Conservation (phyloP, 2,113 vertebrate genomes). For the Halcyon malimbica region DNA sequence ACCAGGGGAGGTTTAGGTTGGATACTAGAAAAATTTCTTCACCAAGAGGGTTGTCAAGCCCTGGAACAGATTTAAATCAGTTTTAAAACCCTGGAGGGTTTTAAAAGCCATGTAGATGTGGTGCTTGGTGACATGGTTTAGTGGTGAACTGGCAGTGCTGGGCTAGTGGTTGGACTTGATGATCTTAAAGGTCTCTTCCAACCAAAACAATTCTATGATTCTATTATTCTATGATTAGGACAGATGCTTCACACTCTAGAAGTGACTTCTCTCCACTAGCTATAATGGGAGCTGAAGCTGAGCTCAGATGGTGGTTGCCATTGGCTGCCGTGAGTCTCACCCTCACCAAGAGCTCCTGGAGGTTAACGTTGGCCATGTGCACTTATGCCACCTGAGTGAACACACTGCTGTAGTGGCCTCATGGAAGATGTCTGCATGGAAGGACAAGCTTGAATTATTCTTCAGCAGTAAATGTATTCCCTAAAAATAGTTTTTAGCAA, state of each 20-base stretch:
- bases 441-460: neutral
- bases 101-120: neutral
- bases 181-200: neutral
- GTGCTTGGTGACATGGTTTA: neutral
- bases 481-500: slow-evolving; percentile 8
- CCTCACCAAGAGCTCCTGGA: neutral
- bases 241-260: neutral
- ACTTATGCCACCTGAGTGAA: neutral
- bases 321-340: neutral
- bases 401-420: accelerated
- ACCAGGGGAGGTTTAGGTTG: neutral
- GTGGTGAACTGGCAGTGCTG: neutral
- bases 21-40: neutral
- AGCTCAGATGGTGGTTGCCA: neutral
- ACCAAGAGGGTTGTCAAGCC: neutral
- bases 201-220: neutral
- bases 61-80: neutral
- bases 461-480: neutral
- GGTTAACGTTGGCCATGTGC: neutral
- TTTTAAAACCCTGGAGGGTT: neutral
- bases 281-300: neutral
- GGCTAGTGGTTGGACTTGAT: neutral
- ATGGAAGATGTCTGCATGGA: neutral
- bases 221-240: neutral
- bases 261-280: neutral